A percentile compares a stretch with the other conserved stretches of the same genome.
Conservation (phyloP, 1,140 invertebrate genomes). For the Ephestia elutella region DNA sequence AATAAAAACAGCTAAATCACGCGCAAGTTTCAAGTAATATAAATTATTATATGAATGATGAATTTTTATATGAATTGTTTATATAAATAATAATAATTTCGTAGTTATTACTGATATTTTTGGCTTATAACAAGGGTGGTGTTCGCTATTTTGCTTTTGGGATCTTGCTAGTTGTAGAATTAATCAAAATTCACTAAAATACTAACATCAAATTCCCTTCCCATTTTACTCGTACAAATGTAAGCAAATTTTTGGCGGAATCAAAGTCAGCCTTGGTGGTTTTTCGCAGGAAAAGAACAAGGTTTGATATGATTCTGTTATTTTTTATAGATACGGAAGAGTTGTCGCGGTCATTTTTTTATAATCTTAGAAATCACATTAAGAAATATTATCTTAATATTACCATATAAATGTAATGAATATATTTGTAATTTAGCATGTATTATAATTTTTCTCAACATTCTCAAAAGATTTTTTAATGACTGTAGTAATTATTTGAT, state of each 20-base stretch:
- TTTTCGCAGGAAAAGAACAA: not conserved
- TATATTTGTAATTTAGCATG: too few species aligned
- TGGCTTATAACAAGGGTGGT: not conserved
- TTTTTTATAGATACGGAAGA: not conserved
- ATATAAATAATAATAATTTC: not conserved
- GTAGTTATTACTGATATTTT: not conserved
- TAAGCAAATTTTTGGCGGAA: not conserved
- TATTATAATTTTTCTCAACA: too few species aligned
- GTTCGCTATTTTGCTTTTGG: not conserved
- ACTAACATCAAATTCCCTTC: conserved; percentile 10
- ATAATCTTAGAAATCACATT: too few species aligned
- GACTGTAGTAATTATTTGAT: too few species aligned
- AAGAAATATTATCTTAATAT: not conserved
- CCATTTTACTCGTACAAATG: conserved; percentile 7
- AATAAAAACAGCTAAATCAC: too few species aligned
- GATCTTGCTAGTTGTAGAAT: not conserved
- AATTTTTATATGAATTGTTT: too few species aligned
- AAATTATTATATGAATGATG: too few species aligned
- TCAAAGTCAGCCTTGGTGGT: not conserved
- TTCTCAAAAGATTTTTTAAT: too few species aligned
- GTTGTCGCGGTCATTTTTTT: not conserved
- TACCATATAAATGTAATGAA: too few species aligned
- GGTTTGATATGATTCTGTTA: not conserved
- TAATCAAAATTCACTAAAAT: not conserved
- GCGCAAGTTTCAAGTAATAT: too few species aligned